Conservation (phyloP, 2,797 vertebrate species). For the Balearica regulorum region DNA sequence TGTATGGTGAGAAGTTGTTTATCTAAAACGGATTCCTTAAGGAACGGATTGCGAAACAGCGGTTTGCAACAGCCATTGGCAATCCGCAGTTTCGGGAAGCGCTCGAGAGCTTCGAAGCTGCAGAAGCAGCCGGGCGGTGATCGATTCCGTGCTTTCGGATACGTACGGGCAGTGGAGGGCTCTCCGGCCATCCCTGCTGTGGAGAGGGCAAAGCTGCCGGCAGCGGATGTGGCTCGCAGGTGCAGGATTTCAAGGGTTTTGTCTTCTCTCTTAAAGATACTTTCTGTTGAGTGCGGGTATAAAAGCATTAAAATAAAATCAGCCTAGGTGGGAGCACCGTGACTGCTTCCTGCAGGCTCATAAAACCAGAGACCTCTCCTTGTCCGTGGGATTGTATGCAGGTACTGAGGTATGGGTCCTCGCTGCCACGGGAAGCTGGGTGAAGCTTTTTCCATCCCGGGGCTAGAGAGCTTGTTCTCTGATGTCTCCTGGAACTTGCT, state of each 20-base stretch:
- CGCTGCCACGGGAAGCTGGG: neutral
- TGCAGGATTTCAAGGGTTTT: neutral
- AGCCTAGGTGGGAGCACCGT: rapidly evolving
- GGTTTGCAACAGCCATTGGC: neutral
- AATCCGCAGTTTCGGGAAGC: rapidly evolving
- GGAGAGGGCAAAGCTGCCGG: neutral
- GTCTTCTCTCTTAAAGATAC: neutral
- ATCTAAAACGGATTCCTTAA: neutral
- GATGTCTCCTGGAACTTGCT: neutral
- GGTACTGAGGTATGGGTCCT: neutral
- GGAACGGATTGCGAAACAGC: neutral
- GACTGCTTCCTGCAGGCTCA: neutral
- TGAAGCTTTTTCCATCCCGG: neutral
- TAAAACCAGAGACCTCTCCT: rapidly evolving
- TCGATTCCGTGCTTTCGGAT: neutral
- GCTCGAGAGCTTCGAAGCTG: rapidly evolving
- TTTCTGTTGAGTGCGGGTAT: neutral
- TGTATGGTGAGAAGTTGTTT: neutral
- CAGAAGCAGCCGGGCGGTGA: neutral
- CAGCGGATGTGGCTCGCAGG: neutral
- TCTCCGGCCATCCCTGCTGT: neutral
- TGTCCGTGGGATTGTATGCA: neutral
- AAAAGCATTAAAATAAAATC: neutral
- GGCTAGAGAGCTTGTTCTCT: neutral
- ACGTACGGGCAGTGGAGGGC: rapidly evolving